phyloP scores from a whole-genome alignment of 2,113 vertebrate species.

The Cygnus atratus region DNA sequence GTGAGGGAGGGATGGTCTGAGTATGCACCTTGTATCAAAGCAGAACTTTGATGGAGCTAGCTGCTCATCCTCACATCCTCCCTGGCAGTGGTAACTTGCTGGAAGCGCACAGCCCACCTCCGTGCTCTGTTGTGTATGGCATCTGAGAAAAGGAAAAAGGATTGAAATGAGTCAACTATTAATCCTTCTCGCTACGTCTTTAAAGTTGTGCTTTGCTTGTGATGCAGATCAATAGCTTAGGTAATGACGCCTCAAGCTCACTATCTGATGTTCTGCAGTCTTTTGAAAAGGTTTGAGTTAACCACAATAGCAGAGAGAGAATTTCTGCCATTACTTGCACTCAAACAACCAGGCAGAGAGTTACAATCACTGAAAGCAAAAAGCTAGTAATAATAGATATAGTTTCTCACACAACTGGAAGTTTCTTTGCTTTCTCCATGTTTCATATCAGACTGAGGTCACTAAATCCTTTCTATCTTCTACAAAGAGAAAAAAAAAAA shows the following conservation, averaged over 20 bases:
- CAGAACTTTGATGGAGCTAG: neutral
- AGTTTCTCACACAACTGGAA: neutral
- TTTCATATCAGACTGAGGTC: neutral
- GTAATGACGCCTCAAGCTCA: neutral
- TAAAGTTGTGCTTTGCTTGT: neutral
- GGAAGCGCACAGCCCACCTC: neutral
- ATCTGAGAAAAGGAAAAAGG: neutral
- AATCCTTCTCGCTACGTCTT: neutral
- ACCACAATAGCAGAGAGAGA: neutral
- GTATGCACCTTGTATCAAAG: rapidly evolving
- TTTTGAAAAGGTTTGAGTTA: neutral
- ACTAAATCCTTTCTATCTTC: neutral
- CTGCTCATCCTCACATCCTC: neutral
- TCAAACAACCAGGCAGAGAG: neutral
- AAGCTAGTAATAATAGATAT: neutral
- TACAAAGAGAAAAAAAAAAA: neutral
- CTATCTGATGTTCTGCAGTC: neutral
- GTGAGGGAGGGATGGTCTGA: neutral
- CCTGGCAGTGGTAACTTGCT: neutral
- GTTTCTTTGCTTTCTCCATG: neutral
- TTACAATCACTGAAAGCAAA: neutral
- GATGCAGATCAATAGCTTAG: neutral
- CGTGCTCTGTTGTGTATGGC: neutral
- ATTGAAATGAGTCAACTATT: neutral
- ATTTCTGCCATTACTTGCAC: neutral